Evolutionary conservation across 2,113 vertebrate species (phyloP), one percentile per base, ranked within the genome.

Genomic region (Caranx ignobilis): DNA sequence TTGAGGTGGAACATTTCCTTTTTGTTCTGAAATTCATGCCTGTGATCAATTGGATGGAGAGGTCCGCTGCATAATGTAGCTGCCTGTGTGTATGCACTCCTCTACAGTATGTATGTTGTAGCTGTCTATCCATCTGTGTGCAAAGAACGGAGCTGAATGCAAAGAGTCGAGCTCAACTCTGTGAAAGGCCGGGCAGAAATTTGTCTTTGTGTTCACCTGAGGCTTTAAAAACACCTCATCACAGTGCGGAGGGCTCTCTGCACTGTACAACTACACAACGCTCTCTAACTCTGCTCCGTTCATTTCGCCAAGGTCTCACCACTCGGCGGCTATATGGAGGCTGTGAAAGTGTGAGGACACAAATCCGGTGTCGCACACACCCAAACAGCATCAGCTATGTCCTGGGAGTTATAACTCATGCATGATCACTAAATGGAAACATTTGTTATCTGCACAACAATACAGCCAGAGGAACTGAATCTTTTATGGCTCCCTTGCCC

Each of bases 371-470:
- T 26, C 12, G 64, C 75, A 75, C 60, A 57, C 65, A 64, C 77
- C 18, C 67, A 75, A 69, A 82, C 41, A 11, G 64, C 15, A 41
- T 37, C 61, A 82, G 68, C 70, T 65, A 66, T 79, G 85, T 89
- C 85, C 81, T 86, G 65, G 67, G 88, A 89, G 89, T 86, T 82
- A 92, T 91, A 90, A 93, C 86, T 93, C 89, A 93, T 93, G 90
- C 88, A 93, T 89, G 92, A 92, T 86, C 90, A 85, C 87, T 90
- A 94, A 94, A 94, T 86, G 90, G 85, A 90, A 90, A 87, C 90
- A 91, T 94, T 93, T 91, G 87, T 93, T 89, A 91, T 90, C 87
- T 82, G 71, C 77, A 72, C 85, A 90, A 91, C 90, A 93, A 88
- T 89, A 87, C 82, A 82, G 86, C 74, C 87, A 77, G 83, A 86